Base-by-base conservation (phyloP, 1,140 invertebrate species). In the Halictus rubicundus region DNA sequence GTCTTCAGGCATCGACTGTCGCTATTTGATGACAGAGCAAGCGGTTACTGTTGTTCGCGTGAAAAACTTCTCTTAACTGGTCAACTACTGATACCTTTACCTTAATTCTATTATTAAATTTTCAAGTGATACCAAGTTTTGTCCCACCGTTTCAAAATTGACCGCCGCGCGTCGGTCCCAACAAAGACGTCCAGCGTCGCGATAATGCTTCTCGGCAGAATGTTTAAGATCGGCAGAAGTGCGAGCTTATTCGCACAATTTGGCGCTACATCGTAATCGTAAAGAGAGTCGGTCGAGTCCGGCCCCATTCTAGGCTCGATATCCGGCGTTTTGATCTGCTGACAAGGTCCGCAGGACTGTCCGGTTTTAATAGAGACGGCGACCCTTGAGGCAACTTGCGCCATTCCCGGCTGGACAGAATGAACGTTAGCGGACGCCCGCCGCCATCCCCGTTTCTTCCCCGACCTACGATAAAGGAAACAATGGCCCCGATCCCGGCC, bases 321-420 rank as follows among this genome's bases (percentile, higher is more conserved):
- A 68, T 75, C 27, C 42, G 70, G 70, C 68, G 68, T 84, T 74
- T 66, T 85, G 79, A 85, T 85, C 71, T 61, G 80, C 80, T 74
- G 87, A 88, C 81, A 78, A 83, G 77, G 72, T 73, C 59, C 73
- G 32, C 46, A 59, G 64, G 60, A 68, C 64, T 63, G 71, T 54
- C 80, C 25, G 61, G 54, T 69, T 69, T 74, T 86, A 86, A 86
- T 86, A 72, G 84, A 85, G 74, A 63, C 59, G 27, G 76, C 74
- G 16, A 81, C 81, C 87, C 83, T 76, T 60, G 78, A 78, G 87
- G 86, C 83, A 77, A 81, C 54, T 88, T 76, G 73, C 63, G 70
- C 82, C 70, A 82, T 84, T 82, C 39, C 39, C 57, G 66, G 12
- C 27, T 42, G 59, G 78, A 78, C 80, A 68, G 32, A 61, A 42